Base-by-base conservation (phyloP, 2,797 vertebrate species). In the Peromyscus attwateri region DNA sequence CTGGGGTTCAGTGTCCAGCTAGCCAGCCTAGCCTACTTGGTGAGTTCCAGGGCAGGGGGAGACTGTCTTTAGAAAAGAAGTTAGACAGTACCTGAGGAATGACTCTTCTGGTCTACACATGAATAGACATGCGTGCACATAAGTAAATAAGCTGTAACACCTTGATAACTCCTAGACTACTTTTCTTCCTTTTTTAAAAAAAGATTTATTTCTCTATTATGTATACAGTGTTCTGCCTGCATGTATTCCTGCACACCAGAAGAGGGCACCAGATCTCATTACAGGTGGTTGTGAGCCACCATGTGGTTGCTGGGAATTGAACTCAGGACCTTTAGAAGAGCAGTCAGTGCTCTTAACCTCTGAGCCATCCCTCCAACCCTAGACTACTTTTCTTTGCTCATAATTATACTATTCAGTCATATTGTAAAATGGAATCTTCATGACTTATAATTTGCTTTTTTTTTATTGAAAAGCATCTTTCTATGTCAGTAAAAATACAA, bases 371-470 rank as follows among this genome's bases (percentile, higher is more conserved):
- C 49, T 52, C 49, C 49, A 52, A 11, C 49, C 71, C 76, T 95
- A 64, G 68, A 91, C 57, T 89, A 34, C 31, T 92, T 81, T 95
- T 87, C 84, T 97, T 4, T 76, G 31, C 55, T 94, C 83, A 34
- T 85, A 79, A 83, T 87, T 91, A 80, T 25, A 68, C 19, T n/a
- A 37, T 31, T 64, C 5, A 8, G 70, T 25, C 43, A 29, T 91
- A 40, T 91, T 84, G 40, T 85, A 96, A 96, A 90, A 94, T 89
- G 29, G 34, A 25, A 68, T 95, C 92, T 57, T 93, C 31, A 46
- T 73, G 10, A 92, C 60, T 88, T 93, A 71, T 43, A 92, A 89
- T 90, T 94, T 81, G 52, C 57, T 87, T 92, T 96, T 88, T 87
- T 87, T 55, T 66, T 31, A 66, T 81, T 34, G 82, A 57, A 90